Conservation (phyloP, 2,888 invertebrate genomes). For the Dioctria rufipes region DNA sequence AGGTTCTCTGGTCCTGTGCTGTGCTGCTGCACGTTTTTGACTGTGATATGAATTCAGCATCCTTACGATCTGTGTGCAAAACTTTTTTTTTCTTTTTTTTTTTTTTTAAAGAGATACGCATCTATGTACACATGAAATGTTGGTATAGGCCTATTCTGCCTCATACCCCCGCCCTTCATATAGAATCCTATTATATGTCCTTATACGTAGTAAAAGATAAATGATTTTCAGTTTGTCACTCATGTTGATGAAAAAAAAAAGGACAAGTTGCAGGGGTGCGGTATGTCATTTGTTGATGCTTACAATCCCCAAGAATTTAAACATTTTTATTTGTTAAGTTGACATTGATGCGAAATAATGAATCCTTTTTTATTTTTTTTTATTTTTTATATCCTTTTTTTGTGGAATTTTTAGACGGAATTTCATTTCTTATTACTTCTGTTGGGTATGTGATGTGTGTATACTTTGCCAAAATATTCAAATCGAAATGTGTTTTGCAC, state of each 20-base stretch:
- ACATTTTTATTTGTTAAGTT: slow-evolving; percentile 36
- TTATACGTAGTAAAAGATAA: slow-evolving; percentile 14
- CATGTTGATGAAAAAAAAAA: slow-evolving; percentile 18
- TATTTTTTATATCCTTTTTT: slow-evolving; percentile 25
- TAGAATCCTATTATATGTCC: too few relatives aligned
- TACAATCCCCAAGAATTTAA: slow-evolving; percentile 23
- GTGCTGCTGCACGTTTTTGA: not conserved
- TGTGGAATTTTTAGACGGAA: not conserved
- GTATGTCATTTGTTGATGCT: slow-evolving; percentile 26
- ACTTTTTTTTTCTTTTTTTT: too few relatives aligned
- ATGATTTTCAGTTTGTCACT: slow-evolving; percentile 49
- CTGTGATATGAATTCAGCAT: slow-evolving; percentile 33
- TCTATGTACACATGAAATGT: too few relatives aligned
- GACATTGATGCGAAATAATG: slow-evolving; percentile 49
- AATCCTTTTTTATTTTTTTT: not conserved
- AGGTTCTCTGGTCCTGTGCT: slow-evolving; percentile 13
- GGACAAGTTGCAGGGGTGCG: slow-evolving; percentile 23
- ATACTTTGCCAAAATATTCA: too few relatives aligned
- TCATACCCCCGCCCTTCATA: too few relatives aligned
- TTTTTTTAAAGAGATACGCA: too few relatives aligned
- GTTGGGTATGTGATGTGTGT: too few relatives aligned
- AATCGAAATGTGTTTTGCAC: too few relatives aligned
- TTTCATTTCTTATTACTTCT: too few relatives aligned
- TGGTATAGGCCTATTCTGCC: too few relatives aligned
- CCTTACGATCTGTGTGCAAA: not conserved